phyloP scores from a whole-genome alignment of 2,888 invertebrate genomes.

The Chrysomela aeneicollis region DNA sequence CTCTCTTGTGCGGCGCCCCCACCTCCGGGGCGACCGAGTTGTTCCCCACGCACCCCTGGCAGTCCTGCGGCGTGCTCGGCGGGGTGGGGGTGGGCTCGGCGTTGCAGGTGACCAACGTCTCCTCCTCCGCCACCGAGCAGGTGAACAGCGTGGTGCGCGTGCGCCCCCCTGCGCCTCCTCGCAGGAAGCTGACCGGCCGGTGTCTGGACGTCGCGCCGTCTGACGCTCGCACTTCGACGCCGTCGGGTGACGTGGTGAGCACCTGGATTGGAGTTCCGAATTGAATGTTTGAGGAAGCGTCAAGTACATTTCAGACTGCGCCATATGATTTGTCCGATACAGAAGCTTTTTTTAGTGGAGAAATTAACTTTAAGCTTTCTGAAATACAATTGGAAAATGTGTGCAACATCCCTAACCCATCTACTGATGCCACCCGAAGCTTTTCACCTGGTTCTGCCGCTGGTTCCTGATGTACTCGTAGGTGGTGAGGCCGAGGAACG shows the following conservation, averaged over 20 bases:
- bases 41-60: slow-evolving; percentile 54
- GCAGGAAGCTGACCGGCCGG: slow-evolving; percentile 41
- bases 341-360: too few species aligned
- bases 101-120: slow-evolving; percentile 55
- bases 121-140: slow-evolving; percentile 65
- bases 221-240: slow-evolving; percentile 47
- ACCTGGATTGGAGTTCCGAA: neutral
- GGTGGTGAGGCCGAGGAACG: slow-evolving; percentile 83
- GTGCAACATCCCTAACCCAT: too few species aligned
- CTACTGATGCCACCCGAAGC: too few species aligned
- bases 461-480: slow-evolving; percentile 82
- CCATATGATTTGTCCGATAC: too few species aligned
- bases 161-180: slow-evolving; percentile 41
- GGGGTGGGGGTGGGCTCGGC: slow-evolving; percentile 63
- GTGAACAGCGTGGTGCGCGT: slow-evolving; percentile 56
- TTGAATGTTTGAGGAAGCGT: too few species aligned
- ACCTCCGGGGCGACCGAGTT: slow-evolving; percentile 52
- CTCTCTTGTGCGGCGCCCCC: slow-evolving; percentile 48
- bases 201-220: slow-evolving; percentile 39
- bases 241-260: slow-evolving; percentile 21
- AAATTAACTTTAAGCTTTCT: too few species aligned
- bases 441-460: slow-evolving; percentile 60
- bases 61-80: slow-evolving; percentile 58
- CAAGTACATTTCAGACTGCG: too few species aligned
- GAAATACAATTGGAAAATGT: too few species aligned